These are phyloP conservation scores for Ennomos quercinarius DNA, from an alignment of 2,888 invertebrate species.

Conservation along the genomic window DNA sequence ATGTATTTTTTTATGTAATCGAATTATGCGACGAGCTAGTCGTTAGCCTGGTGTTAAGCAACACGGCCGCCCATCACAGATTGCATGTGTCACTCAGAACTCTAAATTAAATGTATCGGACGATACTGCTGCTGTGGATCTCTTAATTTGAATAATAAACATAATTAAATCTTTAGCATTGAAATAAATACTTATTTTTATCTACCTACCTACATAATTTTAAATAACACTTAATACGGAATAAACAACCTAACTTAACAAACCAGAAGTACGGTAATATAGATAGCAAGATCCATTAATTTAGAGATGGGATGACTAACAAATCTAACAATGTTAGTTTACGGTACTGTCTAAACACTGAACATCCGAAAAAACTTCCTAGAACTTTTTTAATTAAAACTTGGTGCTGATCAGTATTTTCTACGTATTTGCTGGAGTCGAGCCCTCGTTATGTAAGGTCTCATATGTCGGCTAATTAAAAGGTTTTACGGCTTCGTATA, in stretches of 20 bases:
- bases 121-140: too few relatives aligned
- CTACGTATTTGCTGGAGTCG: conserved; percentile 35
- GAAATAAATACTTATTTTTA: too few relatives aligned
- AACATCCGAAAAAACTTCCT: conserved; percentile 35
- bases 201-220: too few relatives aligned
- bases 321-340: conserved; percentile 28
- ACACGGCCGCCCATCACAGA: too few relatives aligned
- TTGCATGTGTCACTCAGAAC: too few relatives aligned
- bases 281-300: conserved; percentile 4
- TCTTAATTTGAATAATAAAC: too few relatives aligned
- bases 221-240: too few relatives aligned
- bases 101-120: too few relatives aligned
- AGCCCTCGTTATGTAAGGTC: conserved; percentile 32
- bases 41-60: too few relatives aligned
- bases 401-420: conserved; percentile 41
- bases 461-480: conserved; percentile 30
- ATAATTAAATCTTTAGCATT: too few relatives aligned
- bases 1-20: too few relatives aligned
- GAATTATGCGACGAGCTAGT: too few relatives aligned
- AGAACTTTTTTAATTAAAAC: conserved; percentile 45
- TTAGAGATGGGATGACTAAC: conserved; percentile 12
- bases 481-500: conserved; percentile 19
- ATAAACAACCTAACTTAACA: neutral
- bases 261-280: neutral
- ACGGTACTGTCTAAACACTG: conserved; percentile 11